phyloP scores from a whole-genome alignment of 2,797 vertebrate genomes.

The Lophura swinhoii region DNA sequence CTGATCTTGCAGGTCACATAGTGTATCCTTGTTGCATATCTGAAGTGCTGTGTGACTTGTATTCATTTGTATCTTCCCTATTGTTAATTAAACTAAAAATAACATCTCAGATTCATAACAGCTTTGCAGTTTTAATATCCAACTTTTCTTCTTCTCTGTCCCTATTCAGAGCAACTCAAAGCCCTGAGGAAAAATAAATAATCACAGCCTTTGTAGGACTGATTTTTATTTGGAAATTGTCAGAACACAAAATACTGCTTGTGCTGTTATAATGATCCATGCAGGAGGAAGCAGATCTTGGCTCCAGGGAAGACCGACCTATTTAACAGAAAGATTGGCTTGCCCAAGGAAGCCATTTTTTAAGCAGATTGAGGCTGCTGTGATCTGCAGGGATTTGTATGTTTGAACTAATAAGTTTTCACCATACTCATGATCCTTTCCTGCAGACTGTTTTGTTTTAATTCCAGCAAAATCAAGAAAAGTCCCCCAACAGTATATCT shows the following conservation, averaged over 20 bases:
- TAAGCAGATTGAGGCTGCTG: slow-evolving; percentile 59
- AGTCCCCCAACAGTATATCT: slow-evolving; percentile 28
- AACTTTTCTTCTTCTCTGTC: not conserved
- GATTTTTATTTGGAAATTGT: slow-evolving; percentile 57
- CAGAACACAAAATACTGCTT: slow-evolving; percentile 43
- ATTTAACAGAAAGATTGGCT: slow-evolving; percentile 67
- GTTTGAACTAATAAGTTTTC: slow-evolving; percentile 57
- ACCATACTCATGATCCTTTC: not conserved
- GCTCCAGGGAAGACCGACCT: slow-evolving; percentile 59
- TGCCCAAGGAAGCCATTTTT: slow-evolving; percentile 57
- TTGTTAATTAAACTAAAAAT: slow-evolving; percentile 50
- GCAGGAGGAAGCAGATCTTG: slow-evolving; percentile 50
- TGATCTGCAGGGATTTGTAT: slow-evolving; percentile 59
- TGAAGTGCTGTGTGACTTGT: not conserved
- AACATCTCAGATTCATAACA: not conserved
- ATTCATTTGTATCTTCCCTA: not conserved
- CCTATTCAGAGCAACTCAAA: slow-evolving; percentile 30
- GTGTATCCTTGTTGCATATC: not conserved
- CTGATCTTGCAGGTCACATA: not conserved
- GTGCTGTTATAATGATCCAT: slow-evolving; percentile 46
- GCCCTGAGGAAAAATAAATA: slow-evolving; percentile 48
- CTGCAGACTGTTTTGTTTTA: slow-evolving; percentile 65
- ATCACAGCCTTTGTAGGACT: slow-evolving; percentile 7
- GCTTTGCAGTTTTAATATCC: slow-evolving; percentile 27
- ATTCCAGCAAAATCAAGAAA: slow-evolving; percentile 47